phyloP scores from a whole-genome alignment of 2,888 invertebrate genomes.

The Lepidocyrtinus sp. region DNA sequence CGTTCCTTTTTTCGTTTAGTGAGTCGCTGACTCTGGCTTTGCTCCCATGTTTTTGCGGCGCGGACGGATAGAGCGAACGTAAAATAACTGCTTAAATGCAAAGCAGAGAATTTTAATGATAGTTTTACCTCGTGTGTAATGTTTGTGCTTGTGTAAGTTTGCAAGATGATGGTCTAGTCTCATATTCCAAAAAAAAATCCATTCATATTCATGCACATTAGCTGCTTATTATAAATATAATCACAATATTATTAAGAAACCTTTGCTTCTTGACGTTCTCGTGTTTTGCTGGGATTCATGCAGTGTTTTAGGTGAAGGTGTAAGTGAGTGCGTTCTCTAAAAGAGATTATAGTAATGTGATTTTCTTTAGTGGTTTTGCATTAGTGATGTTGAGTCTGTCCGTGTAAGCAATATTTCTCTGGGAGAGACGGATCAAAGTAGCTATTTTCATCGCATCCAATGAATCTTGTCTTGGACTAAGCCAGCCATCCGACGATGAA shows the following conservation, averaged over 20 bases:
- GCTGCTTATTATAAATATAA: neutral
- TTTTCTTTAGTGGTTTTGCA: too few relatives aligned
- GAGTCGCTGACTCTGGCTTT: conserved; percentile 18
- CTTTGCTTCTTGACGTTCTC: too few relatives aligned
- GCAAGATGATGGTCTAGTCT: neutral
- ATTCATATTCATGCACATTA: conserved; percentile 18
- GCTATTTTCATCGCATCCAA: too few relatives aligned
- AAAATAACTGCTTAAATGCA: conserved; percentile 41
- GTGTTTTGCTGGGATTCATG: neutral
- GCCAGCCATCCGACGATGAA: too few relatives aligned
- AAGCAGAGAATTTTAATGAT: conserved; percentile 50
- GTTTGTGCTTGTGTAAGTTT: neutral
- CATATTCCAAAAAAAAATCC: conserved; percentile 4
- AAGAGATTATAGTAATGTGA: neutral
- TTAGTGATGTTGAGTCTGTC: neutral
- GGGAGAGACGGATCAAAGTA: neutral
- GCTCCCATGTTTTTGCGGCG: conserved; percentile 1
- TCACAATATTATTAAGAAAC: conserved; percentile 16
- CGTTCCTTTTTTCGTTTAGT: conserved; percentile 11
- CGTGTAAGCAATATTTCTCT: conserved; percentile 4
- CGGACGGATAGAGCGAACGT: neutral
- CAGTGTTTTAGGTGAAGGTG: conserved; percentile 10
- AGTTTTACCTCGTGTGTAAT: conserved; percentile 7
- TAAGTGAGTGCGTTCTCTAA: neutral
- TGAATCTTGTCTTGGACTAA: conserved; percentile 1